These are phyloP conservation scores for Trichoplusia ni DNA, from an alignment of 1,140 invertebrate genomes.

Conservation along the genomic window DNA sequence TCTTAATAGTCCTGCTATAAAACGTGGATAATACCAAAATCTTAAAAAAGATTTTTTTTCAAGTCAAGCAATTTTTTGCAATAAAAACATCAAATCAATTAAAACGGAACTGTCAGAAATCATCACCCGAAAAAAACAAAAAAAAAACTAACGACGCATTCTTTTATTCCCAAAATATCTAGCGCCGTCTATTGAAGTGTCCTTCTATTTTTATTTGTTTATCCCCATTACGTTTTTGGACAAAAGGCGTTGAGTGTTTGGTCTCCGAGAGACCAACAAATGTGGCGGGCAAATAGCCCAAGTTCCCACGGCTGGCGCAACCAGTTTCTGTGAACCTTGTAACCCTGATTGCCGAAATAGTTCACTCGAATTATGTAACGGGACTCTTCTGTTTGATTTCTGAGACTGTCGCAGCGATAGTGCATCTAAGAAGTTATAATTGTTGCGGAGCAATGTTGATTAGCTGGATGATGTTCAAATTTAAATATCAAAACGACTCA, in stretches of 20 bases:
- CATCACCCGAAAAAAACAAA: background rate
- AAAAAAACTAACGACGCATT: constrained; percentile 22
- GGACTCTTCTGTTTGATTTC: background rate
- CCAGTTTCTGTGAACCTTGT: constrained; percentile 24
- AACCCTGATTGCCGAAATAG: constrained; percentile 26
- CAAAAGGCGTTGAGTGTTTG: constrained; percentile 78
- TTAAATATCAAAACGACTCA: too few species aligned
- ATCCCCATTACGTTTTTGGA: constrained; percentile 78
- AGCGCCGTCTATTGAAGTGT: constrained; percentile 60
- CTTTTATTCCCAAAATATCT: constrained; percentile 42
- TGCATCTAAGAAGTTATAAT: too few species aligned
- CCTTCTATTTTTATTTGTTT: constrained; percentile 70
- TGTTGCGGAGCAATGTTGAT: too few species aligned
- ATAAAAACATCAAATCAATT: too few species aligned
- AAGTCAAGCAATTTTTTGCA: too few species aligned
- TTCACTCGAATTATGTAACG: constrained; percentile 26
- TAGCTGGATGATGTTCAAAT: too few species aligned
- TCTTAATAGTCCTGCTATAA: too few species aligned
- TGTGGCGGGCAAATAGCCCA: constrained; percentile 59
- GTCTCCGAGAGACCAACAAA: constrained; percentile 63
- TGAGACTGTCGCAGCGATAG: constrained; percentile 1
- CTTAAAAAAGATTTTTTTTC: too few species aligned
- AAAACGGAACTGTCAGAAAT: background rate
- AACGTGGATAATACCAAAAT: too few species aligned
- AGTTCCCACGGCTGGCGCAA: constrained; percentile 60